These are phyloP conservation scores for Hippoglossus stenolepis DNA, from an alignment of 2,113 vertebrate species.

Conservation along the genomic window DNA sequence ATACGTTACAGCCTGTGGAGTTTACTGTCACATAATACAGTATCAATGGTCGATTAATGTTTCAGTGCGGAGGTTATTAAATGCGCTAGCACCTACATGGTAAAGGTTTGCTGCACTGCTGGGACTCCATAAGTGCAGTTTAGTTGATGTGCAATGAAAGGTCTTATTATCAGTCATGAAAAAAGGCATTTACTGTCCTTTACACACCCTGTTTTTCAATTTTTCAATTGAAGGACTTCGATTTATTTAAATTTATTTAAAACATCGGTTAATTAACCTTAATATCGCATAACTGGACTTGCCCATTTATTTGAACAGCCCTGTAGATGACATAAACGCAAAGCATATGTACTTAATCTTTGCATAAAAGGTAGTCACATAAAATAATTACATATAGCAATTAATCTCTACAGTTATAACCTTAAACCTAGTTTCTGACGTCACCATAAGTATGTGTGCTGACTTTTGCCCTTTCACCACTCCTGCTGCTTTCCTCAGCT, in stretches of 20 bases:
- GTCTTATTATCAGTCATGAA: slow-evolving; percentile 16
- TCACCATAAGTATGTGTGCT: no score
- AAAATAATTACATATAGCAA: not conserved
- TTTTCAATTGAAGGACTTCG: not conserved
- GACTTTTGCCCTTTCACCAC: not conserved
- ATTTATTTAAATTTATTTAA: not conserved
- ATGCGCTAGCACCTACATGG: slow-evolving; percentile 26
- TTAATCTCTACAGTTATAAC: not conserved
- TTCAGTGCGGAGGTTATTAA: slow-evolving; percentile 25
- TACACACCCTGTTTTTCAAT: not conserved
- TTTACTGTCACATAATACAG: slow-evolving; percentile 36
- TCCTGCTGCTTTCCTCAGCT: not conserved
- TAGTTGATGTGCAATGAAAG: slow-evolving; percentile 35
- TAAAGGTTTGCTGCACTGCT: slow-evolving; percentile 3
- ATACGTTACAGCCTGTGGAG: slow-evolving; percentile 8
- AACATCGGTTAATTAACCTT: not conserved
- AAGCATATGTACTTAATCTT: not conserved
- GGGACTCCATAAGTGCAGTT: slow-evolving; percentile 15
- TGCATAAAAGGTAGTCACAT: not conserved
- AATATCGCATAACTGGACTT: not conserved
- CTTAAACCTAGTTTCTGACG: not conserved
- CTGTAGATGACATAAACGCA: not conserved
- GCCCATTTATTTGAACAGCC: not conserved
- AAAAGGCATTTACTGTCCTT: not conserved
- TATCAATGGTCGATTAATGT: slow-evolving; percentile 34